A percentile compares a stretch with the other conserved stretches of the same genome.
Evolutionary conservation across 2,797 vertebrate species (phyloP).

Genomic region (Mus caroli): DNA sequence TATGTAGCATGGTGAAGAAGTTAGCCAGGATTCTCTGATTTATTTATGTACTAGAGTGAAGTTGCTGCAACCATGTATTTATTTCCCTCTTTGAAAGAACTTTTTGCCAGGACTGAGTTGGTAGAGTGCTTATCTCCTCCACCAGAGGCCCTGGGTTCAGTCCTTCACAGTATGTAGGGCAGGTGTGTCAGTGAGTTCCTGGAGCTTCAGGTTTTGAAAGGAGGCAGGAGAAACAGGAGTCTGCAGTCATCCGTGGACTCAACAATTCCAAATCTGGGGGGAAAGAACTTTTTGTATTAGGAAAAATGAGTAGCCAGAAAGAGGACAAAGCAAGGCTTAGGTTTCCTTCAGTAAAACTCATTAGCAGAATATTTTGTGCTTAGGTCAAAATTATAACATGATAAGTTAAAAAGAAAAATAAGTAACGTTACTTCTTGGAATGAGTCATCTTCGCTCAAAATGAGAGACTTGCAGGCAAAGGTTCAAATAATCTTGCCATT

Average conservation of each 20-base stretch:
- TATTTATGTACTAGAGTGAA: background rate
- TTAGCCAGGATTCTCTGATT: background rate
- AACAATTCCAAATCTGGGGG: background rate
- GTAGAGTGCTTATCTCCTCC: background rate
- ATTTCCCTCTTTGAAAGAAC: background rate
- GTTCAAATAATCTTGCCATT: background rate
- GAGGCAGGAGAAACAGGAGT: background rate
- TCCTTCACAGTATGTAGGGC: background rate
- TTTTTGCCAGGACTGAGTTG: background rate
- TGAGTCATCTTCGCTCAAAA: background rate
- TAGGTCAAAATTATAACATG: slow-evolving; percentile 18
- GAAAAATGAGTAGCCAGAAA: background rate
- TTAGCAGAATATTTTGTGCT: background rate
- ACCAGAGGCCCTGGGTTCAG: background rate
- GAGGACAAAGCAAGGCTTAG: background rate
- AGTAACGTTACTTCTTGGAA: background rate
- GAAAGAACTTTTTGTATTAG: background rate
- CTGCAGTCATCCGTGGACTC: background rate
- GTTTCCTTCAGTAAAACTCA: slow-evolving; percentile 14
- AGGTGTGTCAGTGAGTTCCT: background rate
- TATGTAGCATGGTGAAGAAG: background rate
- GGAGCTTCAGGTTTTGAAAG: background rate
- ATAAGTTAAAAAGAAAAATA: background rate
- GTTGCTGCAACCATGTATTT: background rate
- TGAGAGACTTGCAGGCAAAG: background rate